These are phyloP conservation scores for Arvicanthis niloticus DNA, from an alignment of 2,113 vertebrate genomes.

Conservation along the genomic window DNA sequence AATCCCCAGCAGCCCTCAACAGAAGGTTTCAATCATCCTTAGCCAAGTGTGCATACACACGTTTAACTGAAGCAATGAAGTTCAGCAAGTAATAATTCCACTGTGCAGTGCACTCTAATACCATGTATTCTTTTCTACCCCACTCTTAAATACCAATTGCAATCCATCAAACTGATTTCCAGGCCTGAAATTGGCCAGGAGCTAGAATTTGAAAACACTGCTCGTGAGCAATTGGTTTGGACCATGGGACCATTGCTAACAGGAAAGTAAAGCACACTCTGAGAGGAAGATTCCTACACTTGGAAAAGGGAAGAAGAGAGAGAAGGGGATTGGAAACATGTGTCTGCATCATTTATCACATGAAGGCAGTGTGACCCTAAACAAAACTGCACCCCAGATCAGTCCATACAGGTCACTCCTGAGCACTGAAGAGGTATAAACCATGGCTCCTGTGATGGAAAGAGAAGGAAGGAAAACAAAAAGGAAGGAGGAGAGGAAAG, in stretches of 20 bases:
- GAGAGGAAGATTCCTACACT: background rate
- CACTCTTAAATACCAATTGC: background rate
- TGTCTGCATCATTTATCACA: background rate
- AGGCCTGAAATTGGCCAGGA: background rate
- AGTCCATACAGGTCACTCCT: background rate
- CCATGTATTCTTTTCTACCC: background rate
- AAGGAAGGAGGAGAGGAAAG: background rate
- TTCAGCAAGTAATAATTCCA: background rate
- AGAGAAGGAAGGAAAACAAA: too few species aligned
- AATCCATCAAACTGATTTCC: constrained; percentile 33
- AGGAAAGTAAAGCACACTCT: background rate
- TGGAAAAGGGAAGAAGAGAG: background rate
- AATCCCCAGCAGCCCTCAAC: background rate
- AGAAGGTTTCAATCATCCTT: background rate
- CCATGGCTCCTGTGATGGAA: background rate
- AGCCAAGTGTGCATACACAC: rapidly evolving
- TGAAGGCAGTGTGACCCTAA: background rate
- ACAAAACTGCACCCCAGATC: background rate
- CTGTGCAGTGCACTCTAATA: background rate
- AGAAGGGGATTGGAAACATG: background rate
- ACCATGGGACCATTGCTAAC: background rate
- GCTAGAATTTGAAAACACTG: constrained; percentile 15
- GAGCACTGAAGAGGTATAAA: background rate
- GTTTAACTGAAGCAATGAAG: background rate
- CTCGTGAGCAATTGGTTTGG: constrained; percentile 8